Evolutionary conservation across 2,888 invertebrate species (phyloP), one percentile per base, ranked within the genome.

Genomic region (Polydrusus pterygomalis): DNA sequence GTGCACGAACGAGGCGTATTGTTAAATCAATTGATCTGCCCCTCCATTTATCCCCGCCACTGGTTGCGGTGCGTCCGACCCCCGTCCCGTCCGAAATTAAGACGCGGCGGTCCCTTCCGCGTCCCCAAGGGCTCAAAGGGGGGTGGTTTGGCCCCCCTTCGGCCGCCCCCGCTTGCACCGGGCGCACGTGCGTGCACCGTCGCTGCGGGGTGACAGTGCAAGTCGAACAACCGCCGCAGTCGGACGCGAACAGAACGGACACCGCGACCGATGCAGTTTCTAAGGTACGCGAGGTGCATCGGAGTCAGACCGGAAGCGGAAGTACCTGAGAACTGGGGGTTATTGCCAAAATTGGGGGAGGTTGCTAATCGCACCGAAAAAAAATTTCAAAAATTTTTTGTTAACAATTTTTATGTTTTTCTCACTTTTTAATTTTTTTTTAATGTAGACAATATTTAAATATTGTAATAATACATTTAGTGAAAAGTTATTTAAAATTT

Each of bases 121-220:
- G 68, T 71, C 75, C 75, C 67, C 71, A 71, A 73, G 76, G 76
- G 72, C 67, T 63, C 51, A 62, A 76, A 68, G 69, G 40, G 68
- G 51, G 63, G 73, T 38, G 58, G 73, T 45, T 18, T 18, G 9
- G 43, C 65, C 72, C 75, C 70, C 49, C 70, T 60, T 70, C 64
- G 49, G 64, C 75, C 63, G 62, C 70, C 51, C 72, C 72, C 69
- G 76, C 69, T 68, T 72, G 72, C 72, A 73, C 70, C 72, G 72
- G 72, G 68, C 77, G 77, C 77, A 77, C 77, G 77, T 77, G 77
- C 77, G 77, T 77, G 77, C 77, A 77, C 70, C 73, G 77, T 62
- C 70, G 65, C 71, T 62, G 60, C 74, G 69, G 73, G 62, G 74
- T 67, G 77, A 40, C 77, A 77, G 77, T 77, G 77, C 77, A 77